Base-by-base conservation (phyloP, 2,113 vertebrate genomes). In the Okapia johnstoni region DNA sequence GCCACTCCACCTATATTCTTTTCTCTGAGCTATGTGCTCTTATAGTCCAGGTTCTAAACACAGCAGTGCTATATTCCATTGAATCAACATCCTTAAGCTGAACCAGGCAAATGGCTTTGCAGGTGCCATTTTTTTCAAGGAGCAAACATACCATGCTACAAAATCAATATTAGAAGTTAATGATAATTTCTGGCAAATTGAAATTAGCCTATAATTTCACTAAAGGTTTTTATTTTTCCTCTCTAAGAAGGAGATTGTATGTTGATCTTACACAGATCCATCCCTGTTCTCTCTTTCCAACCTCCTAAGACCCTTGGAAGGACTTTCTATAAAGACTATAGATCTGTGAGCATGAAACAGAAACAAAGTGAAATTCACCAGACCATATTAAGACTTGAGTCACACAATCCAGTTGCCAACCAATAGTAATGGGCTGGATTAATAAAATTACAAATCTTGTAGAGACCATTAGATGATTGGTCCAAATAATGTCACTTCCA, bases 341-440 rank as follows among this genome's bases (percentile, higher is more conserved):
- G 7, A 17, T 36, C 25, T 83, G 11, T 89, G 16, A 21, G 79
- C 36, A 46, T 55, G 25, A 79, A 77, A 92, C 5, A 85, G 88
- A 97, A 97, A 91, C 46, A 94, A 95, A 95, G 58, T 5, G 8
- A 89, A 97, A 77, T 25, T 90, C 33, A 7, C 36, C 57, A 26
- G 55, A 12, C 55, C 52, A 40, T 81, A 5, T 50, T 58, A 40
- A 85, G 30, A 81, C 76, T 93, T 97, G n/a, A 83, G 36, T 94
- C 46, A 70, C 28, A 86, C 26, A 30, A 58, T 52, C 43, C 10
- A 55, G 28, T 57, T 66, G 48, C 33, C 50, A 96, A 85, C 60
- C 55, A 96, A 50, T 33, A 90, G 48, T 73, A 92, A 61, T 60
- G 28, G 87, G 21, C 88, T 81, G 15, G 7, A 13, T 66, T 90